phyloP scores from a whole-genome alignment of 2,113 vertebrate species.

The Athene cunicularia region DNA sequence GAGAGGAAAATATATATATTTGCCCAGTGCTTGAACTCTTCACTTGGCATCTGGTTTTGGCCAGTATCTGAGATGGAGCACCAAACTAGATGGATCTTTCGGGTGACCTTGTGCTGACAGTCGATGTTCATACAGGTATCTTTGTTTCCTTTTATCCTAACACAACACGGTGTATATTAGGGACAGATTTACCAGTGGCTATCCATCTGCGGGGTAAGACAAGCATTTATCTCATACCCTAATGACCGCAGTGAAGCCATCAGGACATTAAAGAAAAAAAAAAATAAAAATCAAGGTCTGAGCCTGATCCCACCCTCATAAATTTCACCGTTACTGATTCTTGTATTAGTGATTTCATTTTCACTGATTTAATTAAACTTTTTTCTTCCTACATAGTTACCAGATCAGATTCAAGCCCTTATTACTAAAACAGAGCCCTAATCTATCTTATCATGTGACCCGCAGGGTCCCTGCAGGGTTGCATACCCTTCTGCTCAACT shows the following conservation, averaged over 20 bases:
- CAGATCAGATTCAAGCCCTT: background rate
- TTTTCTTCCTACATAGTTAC: background rate
- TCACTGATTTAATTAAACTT: background rate
- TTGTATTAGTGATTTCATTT: background rate
- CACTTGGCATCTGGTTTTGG: background rate
- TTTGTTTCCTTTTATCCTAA: background rate
- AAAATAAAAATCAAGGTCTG: background rate
- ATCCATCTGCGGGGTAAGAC: background rate
- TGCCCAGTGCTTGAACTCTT: background rate
- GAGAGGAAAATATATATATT: background rate
- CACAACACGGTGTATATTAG: fast-evolving
- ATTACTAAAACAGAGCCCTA: background rate
- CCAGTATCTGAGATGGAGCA: background rate
- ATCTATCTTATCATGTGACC: background rate
- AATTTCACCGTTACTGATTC: background rate
- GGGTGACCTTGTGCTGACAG: background rate
- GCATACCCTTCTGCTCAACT: background rate
- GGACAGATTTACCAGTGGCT: background rate
- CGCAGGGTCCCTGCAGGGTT: background rate
- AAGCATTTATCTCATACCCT: background rate
- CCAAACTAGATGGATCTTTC: background rate
- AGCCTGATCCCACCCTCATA: background rate
- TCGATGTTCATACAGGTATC: background rate
- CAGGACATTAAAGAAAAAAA: background rate
- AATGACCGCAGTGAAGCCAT: background rate